Conservation (phyloP, 2,888 invertebrate genomes). For the Pyrgus malvae region DNA sequence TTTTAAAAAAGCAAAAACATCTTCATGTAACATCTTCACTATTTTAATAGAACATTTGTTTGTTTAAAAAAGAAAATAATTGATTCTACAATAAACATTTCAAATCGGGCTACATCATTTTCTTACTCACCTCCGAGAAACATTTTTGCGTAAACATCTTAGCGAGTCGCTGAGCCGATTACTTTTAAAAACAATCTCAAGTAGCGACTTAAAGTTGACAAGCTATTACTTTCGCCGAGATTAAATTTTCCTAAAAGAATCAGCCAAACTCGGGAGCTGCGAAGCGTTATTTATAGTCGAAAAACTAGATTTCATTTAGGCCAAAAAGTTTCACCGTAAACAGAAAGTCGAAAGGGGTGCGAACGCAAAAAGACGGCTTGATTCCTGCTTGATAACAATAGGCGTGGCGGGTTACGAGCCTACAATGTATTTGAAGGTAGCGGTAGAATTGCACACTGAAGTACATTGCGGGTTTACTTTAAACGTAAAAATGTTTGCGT, state of each 20-base stretch:
- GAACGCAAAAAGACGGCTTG: conserved; percentile 64
- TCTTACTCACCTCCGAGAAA: neutral
- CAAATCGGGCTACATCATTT: neutral
- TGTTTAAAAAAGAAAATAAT: too few species aligned
- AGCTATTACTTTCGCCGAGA: conserved; percentile 26
- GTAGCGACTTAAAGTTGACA: conserved; percentile 21
- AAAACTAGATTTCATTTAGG: conserved; percentile 41
- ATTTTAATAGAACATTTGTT: too few species aligned
- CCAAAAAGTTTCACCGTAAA: conserved; percentile 39
- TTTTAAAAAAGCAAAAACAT: neutral
- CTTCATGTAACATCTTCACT: too few species aligned
- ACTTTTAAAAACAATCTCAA: conserved; percentile 23
- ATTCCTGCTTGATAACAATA: conserved; percentile 66
- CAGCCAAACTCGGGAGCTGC: conserved; percentile 11
- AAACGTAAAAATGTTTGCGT: too few species aligned
- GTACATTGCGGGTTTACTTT: conserved; percentile 17
- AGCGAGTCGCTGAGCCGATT: conserved; percentile 15
- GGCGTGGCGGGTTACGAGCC: conserved; percentile 42
- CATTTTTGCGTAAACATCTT: conserved; percentile 3
- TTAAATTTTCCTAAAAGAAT: conserved; percentile 29
- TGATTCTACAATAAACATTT: too few species aligned
- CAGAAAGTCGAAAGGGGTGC: conserved; percentile 50
- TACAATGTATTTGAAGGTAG: conserved; percentile 16
- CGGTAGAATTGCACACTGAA: neutral
- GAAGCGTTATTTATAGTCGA: conserved; percentile 36